phyloP scores from a whole-genome alignment of 2,113 vertebrate species.

The Amblyornis subalaris region DNA sequence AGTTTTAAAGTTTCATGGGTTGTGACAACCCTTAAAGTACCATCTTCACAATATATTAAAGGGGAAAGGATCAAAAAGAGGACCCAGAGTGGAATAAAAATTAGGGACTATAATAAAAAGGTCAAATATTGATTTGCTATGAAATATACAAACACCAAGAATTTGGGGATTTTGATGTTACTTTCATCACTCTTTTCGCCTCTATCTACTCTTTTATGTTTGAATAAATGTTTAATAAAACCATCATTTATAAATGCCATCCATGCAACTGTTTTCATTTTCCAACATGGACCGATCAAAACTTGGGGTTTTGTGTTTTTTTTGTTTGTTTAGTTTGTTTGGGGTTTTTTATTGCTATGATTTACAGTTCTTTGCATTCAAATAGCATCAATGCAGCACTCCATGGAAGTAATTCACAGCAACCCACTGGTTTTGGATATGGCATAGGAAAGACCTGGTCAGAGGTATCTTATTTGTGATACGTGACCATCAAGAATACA shows the following conservation, averaged over 20 bases:
- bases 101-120: background rate
- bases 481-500: background rate
- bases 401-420: background rate
- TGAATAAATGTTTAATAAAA: background rate
- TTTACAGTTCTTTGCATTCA: background rate
- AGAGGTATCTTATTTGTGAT: background rate
- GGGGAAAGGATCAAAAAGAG: background rate
- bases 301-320: fast-evolving
- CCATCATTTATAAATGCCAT: background rate
- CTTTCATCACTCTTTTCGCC: background rate
- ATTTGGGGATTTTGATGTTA: background rate
- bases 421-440: background rate
- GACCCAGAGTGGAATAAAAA: background rate
- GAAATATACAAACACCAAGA: background rate
- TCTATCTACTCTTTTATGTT: background rate
- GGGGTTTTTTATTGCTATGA: background rate
- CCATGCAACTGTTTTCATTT: background rate
- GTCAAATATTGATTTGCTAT: background rate
- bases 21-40: background rate
- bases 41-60: background rate
- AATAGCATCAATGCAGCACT: background rate
- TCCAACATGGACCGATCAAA: background rate
- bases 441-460: background rate
- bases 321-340: background rate
- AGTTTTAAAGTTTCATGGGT: background rate